Percentiles rank a stretch among this genome's conserved stretches.
Conservation (phyloP, 2,888 invertebrate species). For the Ochlodes sylvanus region DNA sequence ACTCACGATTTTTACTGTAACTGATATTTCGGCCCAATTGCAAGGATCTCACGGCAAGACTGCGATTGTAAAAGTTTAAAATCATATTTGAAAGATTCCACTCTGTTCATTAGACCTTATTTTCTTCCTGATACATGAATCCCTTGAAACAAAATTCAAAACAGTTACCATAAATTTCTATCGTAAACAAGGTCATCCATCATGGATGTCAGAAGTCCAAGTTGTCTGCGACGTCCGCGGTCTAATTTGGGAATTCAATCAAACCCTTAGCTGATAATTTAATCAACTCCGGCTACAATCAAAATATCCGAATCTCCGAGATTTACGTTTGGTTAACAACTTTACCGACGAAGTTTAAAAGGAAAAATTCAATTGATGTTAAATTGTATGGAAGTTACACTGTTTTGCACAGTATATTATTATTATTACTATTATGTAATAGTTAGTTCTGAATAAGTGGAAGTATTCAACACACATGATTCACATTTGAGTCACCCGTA, state of each 20-base stretch:
- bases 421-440: too few species aligned
- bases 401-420: too few species aligned
- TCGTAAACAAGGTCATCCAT: constrained; percentile 45
- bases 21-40: too few species aligned
- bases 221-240: constrained; percentile 41
- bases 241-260: constrained; percentile 54
- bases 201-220: constrained; percentile 50
- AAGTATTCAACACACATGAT: too few species aligned
- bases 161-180: constrained; percentile 12
- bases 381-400: background rate
- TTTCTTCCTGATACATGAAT: background rate
- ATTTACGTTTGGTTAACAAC: constrained; percentile 9
- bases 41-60: too few species aligned
- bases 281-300: constrained; percentile 53
- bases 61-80: too few species aligned
- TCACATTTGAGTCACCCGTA: too few species aligned
- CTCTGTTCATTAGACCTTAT: too few species aligned
- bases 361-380: background rate
- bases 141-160: constrained; percentile 17
- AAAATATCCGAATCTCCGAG: constrained; percentile 44
- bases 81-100: too few species aligned
- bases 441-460: too few species aligned
- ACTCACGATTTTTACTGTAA: too few species aligned
- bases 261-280: constrained; percentile 57
- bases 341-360: background rate